Conservation (phyloP, 2,797 vertebrate genomes). For the Liparis tanakae region DNA sequence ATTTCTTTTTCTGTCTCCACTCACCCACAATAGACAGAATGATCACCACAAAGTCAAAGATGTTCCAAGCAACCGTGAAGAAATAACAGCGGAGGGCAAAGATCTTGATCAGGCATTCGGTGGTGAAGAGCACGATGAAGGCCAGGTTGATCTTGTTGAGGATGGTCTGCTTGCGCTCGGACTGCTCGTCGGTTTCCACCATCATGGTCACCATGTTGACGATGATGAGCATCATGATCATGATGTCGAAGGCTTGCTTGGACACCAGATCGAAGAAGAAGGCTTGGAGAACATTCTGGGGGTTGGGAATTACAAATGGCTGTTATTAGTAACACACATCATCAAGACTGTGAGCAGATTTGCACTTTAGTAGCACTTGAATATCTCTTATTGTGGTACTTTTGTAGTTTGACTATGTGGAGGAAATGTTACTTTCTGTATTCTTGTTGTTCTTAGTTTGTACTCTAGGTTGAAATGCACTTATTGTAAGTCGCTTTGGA, state of each 20-base stretch:
- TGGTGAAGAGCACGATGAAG: slow-evolving; percentile 95
- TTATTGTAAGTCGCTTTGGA: too few relatives aligned
- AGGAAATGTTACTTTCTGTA: too few relatives aligned
- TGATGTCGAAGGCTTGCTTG: slow-evolving; percentile 97
- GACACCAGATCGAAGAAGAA: slow-evolving; percentile 96
- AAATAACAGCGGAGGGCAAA: slow-evolving; percentile 95
- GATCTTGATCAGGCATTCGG: slow-evolving; percentile 94
- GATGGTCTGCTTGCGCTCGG: slow-evolving; percentile 87
- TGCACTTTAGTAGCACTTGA: too few relatives aligned
- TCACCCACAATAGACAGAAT: slow-evolving; percentile 96
- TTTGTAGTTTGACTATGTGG: too few relatives aligned
- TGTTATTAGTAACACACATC: not conserved
- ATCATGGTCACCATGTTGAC: slow-evolving; percentile 99
- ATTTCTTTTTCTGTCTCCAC: slow-evolving; percentile 58
- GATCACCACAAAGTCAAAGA: slow-evolving; percentile 98
- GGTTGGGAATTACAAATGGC: slow-evolving; percentile 13
- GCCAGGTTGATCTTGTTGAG: slow-evolving; percentile 95
- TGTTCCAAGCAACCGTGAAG: slow-evolving; percentile 98
- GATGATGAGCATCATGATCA: slow-evolving; percentile 99
- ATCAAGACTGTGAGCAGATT: not conserved
- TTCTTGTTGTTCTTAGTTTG: too few relatives aligned
- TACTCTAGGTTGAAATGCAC: too few relatives aligned
- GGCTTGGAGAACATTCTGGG: slow-evolving; percentile 86
- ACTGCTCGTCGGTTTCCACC: slow-evolving; percentile 98
- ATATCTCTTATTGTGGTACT: too few relatives aligned